These are phyloP conservation scores for Corythoichthys intestinalis DNA, from an alignment of 2,113 vertebrate genomes.

Conservation along the genomic window DNA sequence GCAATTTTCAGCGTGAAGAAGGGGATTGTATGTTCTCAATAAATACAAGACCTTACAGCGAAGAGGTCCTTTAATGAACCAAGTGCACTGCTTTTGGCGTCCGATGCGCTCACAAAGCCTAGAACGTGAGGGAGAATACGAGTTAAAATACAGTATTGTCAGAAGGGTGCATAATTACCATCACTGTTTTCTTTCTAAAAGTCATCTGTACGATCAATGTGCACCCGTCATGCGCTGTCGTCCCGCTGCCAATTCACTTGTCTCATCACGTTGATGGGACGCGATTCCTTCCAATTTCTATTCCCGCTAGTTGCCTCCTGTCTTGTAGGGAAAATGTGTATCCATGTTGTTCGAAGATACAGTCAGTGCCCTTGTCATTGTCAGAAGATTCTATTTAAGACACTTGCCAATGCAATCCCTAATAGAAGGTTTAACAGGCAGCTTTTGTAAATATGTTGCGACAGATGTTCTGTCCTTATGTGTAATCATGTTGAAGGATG, in stretches of 20 bases:
- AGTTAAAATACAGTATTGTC: slow-evolving; percentile 16
- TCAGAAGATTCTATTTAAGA: slow-evolving; percentile 14
- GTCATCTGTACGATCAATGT: not conserved
- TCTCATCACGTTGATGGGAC: slow-evolving; percentile 12
- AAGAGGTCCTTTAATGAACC: not conserved
- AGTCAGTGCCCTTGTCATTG: slow-evolving; percentile 22
- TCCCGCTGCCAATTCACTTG: not conserved
- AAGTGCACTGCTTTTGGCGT: not conserved
- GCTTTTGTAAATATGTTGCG: slow-evolving; percentile 16
- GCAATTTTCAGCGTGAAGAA: slow-evolving; percentile 6
- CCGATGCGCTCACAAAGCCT: too few relatives aligned
- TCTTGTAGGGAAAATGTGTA: not conserved
- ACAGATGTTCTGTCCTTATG: slow-evolving; percentile 21
- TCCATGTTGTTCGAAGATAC: slow-evolving; percentile 21
- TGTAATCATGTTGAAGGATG: not conserved
- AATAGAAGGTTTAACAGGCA: slow-evolving; percentile 51
- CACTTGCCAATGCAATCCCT: slow-evolving; percentile 43
- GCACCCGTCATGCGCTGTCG: slow-evolving; percentile 5
- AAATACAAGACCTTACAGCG: not conserved
- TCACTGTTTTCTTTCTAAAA: slow-evolving; percentile 3
- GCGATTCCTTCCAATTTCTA: slow-evolving; percentile 17
- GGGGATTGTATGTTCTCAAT: not conserved
- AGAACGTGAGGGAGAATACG: too few relatives aligned
- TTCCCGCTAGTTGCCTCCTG: slow-evolving; percentile 10
- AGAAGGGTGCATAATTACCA: slow-evolving; percentile 23